Conservation (phyloP, 2,113 vertebrate species). For the Formicarius rufipectus region DNA sequence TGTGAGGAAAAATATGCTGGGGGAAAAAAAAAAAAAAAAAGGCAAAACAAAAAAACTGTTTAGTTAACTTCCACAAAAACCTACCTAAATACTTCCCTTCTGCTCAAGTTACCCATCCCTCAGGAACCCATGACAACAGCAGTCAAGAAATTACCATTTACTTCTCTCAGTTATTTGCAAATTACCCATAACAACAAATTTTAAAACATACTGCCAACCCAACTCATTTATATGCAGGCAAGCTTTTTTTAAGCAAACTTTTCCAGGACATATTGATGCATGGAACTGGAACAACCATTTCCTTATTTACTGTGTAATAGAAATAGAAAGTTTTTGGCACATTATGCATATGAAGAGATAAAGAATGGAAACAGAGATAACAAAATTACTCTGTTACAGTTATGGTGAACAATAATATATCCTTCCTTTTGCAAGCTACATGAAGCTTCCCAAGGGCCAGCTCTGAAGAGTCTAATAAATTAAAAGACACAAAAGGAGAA, state of each 20-base stretch:
- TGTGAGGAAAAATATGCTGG: background rate
- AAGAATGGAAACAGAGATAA: background rate
- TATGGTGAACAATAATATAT: background rate
- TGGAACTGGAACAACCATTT: background rate
- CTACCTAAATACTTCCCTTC: background rate
- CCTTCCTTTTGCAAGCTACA: background rate
- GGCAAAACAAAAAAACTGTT: no score
- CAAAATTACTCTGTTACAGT: background rate
- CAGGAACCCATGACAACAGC: background rate
- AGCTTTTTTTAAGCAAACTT: constrained; percentile 4
- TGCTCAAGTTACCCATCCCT: background rate
- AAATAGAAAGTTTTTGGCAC: background rate
- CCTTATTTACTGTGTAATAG: background rate
- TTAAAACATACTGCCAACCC: background rate
- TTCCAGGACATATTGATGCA: background rate
- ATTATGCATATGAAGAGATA: background rate
- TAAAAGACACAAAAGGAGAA: background rate
- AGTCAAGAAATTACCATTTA: background rate
- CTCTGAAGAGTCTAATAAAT: background rate
- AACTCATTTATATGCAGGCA: background rate
- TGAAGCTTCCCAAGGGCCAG: background rate
- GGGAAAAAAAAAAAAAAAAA: no score
- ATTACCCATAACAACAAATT: background rate
- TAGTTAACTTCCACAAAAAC: background rate
- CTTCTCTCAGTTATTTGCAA: background rate